Evolutionary conservation across 2,888 invertebrate species (phyloP), one percentile per base, ranked within the genome.

Genomic region (Monopis laevigella): DNA sequence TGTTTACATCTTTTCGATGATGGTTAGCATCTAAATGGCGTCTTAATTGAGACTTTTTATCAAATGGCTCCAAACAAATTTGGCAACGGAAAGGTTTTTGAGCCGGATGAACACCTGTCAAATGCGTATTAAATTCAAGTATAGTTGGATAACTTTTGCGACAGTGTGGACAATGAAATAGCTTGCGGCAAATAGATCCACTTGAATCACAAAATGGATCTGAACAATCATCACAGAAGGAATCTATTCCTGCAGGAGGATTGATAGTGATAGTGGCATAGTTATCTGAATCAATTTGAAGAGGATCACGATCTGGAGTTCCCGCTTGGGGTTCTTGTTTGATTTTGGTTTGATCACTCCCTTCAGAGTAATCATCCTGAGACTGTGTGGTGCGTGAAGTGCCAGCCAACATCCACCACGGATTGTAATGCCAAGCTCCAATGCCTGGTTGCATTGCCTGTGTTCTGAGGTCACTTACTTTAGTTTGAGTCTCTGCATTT

Each of bases 351-450:
- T 74, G 68, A 36, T 80, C 77, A 58, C 62, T 69, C 45, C 62
- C 62, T 50, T 82, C 82, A 16, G 72, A 65, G 51, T 65, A 82
- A 44, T 80, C 78, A 47, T 78, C 75, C 47, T 80, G 80, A 1
- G 74, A 67, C 2, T 75, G 72, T 40, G 72, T 62, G 54, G 64
- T 72, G 34, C 80, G 62, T 6, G 82, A 82, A 2, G 82, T 81
- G 47, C 81, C 68, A 13, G 82, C 82, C 19, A 82, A 61, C 82
- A 82, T 82, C 82, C 81, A 82, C 81, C 82, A 82, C 17, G 82
- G 82, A 44, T 81, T 82, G 50, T 82, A 82, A 48, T 80, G 82
- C 82, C 82, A 82, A 42, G 81, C 59, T 24, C 78, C 75, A 38
- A 82, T 51, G 24, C 70, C 66, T 18, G 75, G 54, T 41, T 80